A percentile compares a stretch with the other conserved stretches of the same genome.
phyloP scores from a whole-genome alignment of 2,113 vertebrate genomes.

The Fulica atra region DNA sequence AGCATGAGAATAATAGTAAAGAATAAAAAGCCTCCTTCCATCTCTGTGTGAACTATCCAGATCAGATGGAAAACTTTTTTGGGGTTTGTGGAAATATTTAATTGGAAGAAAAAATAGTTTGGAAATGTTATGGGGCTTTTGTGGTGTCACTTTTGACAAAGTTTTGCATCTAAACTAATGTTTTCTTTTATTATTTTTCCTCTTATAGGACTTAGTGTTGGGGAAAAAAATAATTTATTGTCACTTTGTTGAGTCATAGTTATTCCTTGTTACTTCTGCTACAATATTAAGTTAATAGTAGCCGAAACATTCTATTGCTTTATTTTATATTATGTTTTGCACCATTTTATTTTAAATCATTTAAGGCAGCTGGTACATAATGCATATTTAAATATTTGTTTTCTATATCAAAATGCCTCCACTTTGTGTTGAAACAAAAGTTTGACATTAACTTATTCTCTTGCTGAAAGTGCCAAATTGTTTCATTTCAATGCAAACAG shows the following conservation, averaged over 20 bases:
- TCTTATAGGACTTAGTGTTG: not conserved
- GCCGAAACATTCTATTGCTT: not conserved
- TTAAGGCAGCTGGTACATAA: not conserved
- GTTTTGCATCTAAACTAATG: not conserved
- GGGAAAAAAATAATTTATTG: not conserved
- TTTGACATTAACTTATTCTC: constrained; percentile 5
- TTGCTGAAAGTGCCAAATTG: not conserved
- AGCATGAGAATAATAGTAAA: not conserved
- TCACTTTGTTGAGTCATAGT: not conserved
- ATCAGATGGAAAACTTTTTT: not conserved
- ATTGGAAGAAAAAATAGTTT: not conserved
- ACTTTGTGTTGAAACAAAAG: not conserved
- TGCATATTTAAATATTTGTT: not conserved
- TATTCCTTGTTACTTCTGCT: not conserved
- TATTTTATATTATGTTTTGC: not conserved
- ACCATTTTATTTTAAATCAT: not conserved
- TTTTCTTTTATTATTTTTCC: not conserved
- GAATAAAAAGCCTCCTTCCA: not conserved
- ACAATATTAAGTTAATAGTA: not conserved
- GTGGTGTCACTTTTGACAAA: not conserved
- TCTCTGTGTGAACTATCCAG: not conserved
- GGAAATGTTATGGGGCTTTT: not conserved
- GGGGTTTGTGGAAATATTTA: not conserved
- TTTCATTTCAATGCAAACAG: not conserved
- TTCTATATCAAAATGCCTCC: not conserved